Percentiles rank a stretch among this genome's conserved stretches.
These are phyloP conservation scores for Cheracebus regulus DNA, from an alignment of 2,797 vertebrate species.

Conservation along the genomic window DNA sequence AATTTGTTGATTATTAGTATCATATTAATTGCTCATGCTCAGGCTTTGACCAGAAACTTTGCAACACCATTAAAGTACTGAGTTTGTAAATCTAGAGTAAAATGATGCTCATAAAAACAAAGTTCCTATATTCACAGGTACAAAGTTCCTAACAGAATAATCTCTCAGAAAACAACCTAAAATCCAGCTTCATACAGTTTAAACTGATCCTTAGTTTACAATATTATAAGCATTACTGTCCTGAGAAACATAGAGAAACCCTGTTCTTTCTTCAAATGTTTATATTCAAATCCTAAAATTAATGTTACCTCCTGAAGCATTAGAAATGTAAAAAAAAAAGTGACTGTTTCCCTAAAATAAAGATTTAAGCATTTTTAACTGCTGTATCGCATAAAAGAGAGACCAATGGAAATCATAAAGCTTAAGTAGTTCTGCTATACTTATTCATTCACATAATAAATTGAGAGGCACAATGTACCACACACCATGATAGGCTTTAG, in stretches of 20 bases:
- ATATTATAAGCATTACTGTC: neutral
- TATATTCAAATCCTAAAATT: conserved; percentile 47
- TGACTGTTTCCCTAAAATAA: neutral
- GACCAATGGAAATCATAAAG: neutral
- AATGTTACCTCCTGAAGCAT: neutral
- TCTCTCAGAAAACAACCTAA: conserved; percentile 13
- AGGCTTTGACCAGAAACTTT: conserved; percentile 24
- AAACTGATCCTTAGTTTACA: neutral
- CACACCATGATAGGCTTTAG: neutral
- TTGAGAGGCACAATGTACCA: neutral
- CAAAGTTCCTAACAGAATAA: neutral
- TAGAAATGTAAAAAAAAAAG: conserved; percentile 12
- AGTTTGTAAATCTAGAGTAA: conserved; percentile 12
- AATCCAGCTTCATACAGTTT: conserved; percentile 29
- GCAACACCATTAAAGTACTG: neutral
- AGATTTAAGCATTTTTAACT: conserved; percentile 8
- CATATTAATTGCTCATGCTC: neutral
- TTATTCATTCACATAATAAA: neutral
- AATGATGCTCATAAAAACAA: neutral
- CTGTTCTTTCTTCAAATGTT: neutral
- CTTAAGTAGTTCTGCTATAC: neutral
- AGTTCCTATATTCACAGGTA: neutral
- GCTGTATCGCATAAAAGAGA: neutral
- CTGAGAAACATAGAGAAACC: conserved; percentile 37
- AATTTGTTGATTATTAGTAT: neutral